Base-by-base conservation (phyloP, 2,888 invertebrate genomes). In the Ernsta delagoae region DNA sequence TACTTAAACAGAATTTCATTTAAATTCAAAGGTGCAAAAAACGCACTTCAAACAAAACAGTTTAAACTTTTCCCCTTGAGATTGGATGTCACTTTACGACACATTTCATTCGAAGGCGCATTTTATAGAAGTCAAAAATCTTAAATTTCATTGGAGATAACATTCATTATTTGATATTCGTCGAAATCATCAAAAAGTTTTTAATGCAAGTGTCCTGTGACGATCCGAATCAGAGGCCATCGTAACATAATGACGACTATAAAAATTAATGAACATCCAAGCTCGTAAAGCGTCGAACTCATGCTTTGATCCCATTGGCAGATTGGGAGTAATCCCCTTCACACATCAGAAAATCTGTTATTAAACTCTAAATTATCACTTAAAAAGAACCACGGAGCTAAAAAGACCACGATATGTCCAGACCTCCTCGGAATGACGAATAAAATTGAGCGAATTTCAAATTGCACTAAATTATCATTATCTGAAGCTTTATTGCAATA, bases 181-280 rank as follows among this genome's bases (percentile, higher is more conserved):
- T 67, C 31, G 67, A 60, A 67, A 54, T 50, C 48, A 61, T 61
- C 60, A 69, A 45, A 61, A 54, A 56, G 24, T 24, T 9, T 57
- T 50, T 54, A 43, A 54, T 43, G 9, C 43, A 48, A 70, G 70
- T 67, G 64, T 69, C 71, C 59, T 66, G 73, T 70, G 71, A 73
- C 74, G 73, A 72, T 74, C 72, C 70, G 73, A 72, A 72, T 70
- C 71, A 67, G 57, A 71, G 66, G 57, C 70, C 71, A 69, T 71
- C 73, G 62, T 61, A 65, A 69, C 64, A 45, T 75, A 74, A 77
- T 73, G 74, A 73, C 67, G 64, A 65, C 73, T 72, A 74, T 77
- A 77, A 78, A 77, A 76, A 73, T 73, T 78, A 76, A 77, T 74
- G 75, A 74, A 73, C 70, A 71, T 59, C 59, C 61, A 71, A 39